Base-by-base conservation (phyloP, 2,888 invertebrate genomes). In the Pseudococcus viburni region DNA sequence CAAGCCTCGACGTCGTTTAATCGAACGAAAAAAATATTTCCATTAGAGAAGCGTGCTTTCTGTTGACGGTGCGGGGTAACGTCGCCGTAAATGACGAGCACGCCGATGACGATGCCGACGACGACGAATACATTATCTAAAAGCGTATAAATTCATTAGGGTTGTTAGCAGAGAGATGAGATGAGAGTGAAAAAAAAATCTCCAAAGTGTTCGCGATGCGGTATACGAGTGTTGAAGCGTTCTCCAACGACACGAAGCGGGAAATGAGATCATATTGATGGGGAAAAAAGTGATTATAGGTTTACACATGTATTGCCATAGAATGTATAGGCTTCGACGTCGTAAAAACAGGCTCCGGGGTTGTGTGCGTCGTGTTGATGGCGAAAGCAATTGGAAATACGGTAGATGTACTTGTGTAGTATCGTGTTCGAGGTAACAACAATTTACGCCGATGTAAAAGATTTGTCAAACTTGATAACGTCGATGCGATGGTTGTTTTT, bases 1-100 rank as follows among this genome's bases (percentile, higher is more conserved):
- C 59, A 59, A 59, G 59, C 59, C 59, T 59, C 59, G 59, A 59
- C 59, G 59, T 59, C 59, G 59, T 59, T 59, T 59, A 59, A 59
- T 59, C 59, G 59, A 59, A 59, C 59, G 59, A 19, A 59, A 59
- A 59, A 59, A 59, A 59, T 59, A 51, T 59, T 59, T 59, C 59
- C 59, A 59, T 59, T 59, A 59, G 19, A 59, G 59, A 33, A 33
- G 59, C 59, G 19, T n/a, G 59, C 19, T 19, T 59, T 19, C 5
- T n/a, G 19, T 4, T 6, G 59, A 5, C 19, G 19, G 19, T 6
- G 19, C 6, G 59, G 59, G 19, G 59, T 19, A 59, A 59, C 19
- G 19, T n/a, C 55, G 59, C 7, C 6, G 59, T 19, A 59, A 55
- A 55, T 55, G 55, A 55, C 55, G 55, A 55, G 59, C 19, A n/a